These are phyloP conservation scores for Poeciliopsis turneri DNA, from an alignment of 2,797 vertebrate species.

Conservation along the genomic window DNA sequence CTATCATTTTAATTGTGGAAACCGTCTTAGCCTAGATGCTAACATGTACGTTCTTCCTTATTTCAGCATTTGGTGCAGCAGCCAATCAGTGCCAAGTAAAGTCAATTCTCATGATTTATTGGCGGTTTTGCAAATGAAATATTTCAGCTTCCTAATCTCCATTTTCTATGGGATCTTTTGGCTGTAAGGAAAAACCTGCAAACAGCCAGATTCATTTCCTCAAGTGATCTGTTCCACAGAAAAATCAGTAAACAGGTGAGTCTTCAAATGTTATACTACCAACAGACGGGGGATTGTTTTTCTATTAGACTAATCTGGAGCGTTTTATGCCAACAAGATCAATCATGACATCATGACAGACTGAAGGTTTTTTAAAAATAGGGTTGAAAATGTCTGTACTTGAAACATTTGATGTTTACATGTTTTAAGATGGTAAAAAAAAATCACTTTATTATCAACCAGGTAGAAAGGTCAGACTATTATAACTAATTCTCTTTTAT, in stretches of 20 bases:
- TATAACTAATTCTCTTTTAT: not conserved
- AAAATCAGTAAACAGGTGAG: no score
- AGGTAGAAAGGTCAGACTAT: not conserved
- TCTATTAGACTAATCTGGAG: not conserved
- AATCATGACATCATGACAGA: not conserved
- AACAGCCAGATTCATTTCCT: no score
- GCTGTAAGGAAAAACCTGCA: no score
- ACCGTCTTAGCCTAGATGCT: no score
- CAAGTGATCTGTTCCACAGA: no score
- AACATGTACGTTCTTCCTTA: no score
- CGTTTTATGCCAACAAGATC: not conserved
- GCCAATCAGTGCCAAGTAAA: no score
- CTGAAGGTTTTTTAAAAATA: not conserved
- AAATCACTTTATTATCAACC: not conserved
- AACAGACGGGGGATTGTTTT: not conserved
- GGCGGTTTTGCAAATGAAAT: not conserved
- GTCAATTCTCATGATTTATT: not conserved
- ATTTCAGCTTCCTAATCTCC: not conserved
- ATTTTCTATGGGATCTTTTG: not conserved
- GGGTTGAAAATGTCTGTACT: not conserved
- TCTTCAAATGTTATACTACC: no score
- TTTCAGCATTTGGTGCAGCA: no score
- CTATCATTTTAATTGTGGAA: no score
- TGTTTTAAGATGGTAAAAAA: not conserved
- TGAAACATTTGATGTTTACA: not conserved